Conservation (phyloP, 2,797 vertebrate genomes). For the Meda fulgida region DNA sequence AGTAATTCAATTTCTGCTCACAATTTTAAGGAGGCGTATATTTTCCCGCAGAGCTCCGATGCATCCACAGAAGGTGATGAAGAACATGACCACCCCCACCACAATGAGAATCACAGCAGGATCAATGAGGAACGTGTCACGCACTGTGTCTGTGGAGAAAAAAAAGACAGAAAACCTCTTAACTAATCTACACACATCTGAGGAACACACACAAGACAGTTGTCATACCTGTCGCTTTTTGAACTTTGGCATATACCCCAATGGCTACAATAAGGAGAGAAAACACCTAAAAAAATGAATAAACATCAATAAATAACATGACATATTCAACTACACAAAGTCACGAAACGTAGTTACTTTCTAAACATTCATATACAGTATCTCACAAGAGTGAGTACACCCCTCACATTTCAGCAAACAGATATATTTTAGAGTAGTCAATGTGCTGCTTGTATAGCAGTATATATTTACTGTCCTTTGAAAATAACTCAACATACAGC, state of each 20-base stretch:
- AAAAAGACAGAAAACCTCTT: neutral
- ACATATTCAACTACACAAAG: neutral
- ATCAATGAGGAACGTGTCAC: slow-evolving; percentile 81
- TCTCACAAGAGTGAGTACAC: too few relatives aligned
- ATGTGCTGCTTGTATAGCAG: too few relatives aligned
- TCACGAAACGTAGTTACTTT: too few relatives aligned
- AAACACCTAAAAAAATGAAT: slow-evolving; percentile 70
- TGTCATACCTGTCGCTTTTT: slow-evolving; percentile 79
- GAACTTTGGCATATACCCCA: slow-evolving; percentile 79
- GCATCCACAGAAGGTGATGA: slow-evolving; percentile 84
- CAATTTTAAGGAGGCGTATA: slow-evolving; percentile 80
- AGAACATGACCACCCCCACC: slow-evolving; percentile 84
- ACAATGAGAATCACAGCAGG: slow-evolving; percentile 81
- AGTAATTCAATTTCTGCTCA: slow-evolving; percentile 53
- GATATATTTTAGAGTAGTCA: too few relatives aligned
- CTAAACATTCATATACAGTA: too few relatives aligned
- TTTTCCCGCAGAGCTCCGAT: slow-evolving; percentile 81
- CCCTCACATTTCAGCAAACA: too few relatives aligned
- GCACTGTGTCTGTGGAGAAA: slow-evolving; percentile 74
- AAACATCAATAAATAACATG: neutral
- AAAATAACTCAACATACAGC: too few relatives aligned
- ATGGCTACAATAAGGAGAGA: slow-evolving; percentile 81
- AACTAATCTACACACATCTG: neutral
- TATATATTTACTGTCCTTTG: too few relatives aligned
- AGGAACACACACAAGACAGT: neutral